Evolutionary conservation across 2,797 vertebrate species (phyloP), one percentile per base, ranked within the genome.

Genomic region (Pseudochirops cupreus): DNA sequence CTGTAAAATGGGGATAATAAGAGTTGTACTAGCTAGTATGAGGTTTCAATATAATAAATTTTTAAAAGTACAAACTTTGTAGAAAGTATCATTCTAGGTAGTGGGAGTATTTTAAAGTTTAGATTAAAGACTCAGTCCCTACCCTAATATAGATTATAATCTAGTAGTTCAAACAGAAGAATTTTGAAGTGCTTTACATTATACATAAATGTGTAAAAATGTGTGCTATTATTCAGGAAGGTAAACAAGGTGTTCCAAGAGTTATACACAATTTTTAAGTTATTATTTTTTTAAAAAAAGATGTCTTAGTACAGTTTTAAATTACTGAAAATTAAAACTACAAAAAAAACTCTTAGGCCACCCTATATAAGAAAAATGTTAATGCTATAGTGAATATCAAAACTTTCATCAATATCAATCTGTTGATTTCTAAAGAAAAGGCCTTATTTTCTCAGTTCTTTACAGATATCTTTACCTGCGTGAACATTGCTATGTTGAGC

Each of bases 401-500:
- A 57, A 46, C 55, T 92, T n/a, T 39, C 28, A 9, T 13, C 0
- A 7, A 26, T 0, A 0, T 46, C 91, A 14, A 2, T 91, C 57
- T 67, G 46, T 59, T 39, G 29, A 31, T 57, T 33, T 16, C 33
- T 11, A 26, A 92, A 5, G 3, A 0, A 87, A 24, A 10, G 0
- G 0, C 52, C 13, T 0, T 57, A 13, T 53, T 46, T 50, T 29
- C 31, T 90, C 28, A 0, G 0, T 93, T 92, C 56, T 58, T 59
- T 58, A 91, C 3, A 2, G 31, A n/a, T 57, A 56, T 92, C 91
- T 52, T 56, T 97, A 98, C 98, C 98, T 98, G 98, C 98, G 0
- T 98, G 98, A 62, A 99, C 96, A 0, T 98, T 98, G 33, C 96
- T 98, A 97, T 98, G 98, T 95, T 99, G 98, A 59, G 97, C 98